Base-by-base conservation (phyloP, 2,797 vertebrate genomes). In the Mormyrops boulengeri region DNA sequence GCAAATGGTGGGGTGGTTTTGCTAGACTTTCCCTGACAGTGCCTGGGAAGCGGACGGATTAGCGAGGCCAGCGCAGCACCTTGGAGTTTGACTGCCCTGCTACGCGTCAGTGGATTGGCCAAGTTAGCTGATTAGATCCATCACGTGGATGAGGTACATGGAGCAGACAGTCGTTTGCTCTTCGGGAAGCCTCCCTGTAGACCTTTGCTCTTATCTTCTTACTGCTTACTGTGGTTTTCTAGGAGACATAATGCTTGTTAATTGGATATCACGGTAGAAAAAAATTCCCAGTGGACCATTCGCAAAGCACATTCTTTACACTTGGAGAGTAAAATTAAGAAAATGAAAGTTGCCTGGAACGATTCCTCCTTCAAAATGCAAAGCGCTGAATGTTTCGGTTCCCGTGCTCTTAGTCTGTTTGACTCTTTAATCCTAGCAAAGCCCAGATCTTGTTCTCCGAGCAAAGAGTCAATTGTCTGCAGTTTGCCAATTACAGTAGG, bases 251-350 rank as follows among this genome's bases (percentile, higher is more conserved):
- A 86, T 87, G 52, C 62, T 55, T 85, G 66, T 87, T 87, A 87
- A 87, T 77, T 89, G 60, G 85, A 87, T 87, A 73, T 73, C 84
- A 87, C 30, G n/a, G 55, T 38, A 47, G 60, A 73, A 87, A 85
- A 73, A 89, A 87, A 86, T 53, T 47, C 85, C 52, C 85, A 4
- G 12, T 22, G 26, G 85, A 86, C 52, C 30, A 55, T 30, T 44
- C 0, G 14, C 14, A 44, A 80, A 80, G 77, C 77, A 82, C 41
- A 30, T 52, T 52, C 47, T 85, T 85, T 44, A 14, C 82, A 85
- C n/a, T 50, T 14, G 49, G 82, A 50, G 47, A 52, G 82, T 85
- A 30, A 52, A 85, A 49, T 85, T 50, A 85, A 85, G 44, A 47
- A 84, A 84, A 47, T 44, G 22, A 26, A 85, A 49, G 49, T 26